Evolutionary conservation across 2,797 vertebrate genomes (phyloP).

Genomic region (Typhlichthys eigenmanni): DNA sequence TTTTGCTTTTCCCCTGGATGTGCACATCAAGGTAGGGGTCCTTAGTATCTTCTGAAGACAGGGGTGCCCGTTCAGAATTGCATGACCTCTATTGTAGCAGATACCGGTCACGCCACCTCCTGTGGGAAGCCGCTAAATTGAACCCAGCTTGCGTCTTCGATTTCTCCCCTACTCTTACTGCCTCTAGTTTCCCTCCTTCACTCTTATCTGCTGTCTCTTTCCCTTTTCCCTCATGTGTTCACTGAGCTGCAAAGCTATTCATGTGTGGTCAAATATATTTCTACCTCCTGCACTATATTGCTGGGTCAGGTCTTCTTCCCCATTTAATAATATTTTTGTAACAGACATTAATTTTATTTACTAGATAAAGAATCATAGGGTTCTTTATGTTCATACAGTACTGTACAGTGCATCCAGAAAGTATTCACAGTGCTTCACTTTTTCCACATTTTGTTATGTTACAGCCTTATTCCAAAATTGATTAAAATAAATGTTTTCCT

Average conservation of each 20-base stretch:
- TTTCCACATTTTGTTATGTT: no score
- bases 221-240: conserved; percentile 76
- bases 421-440: no score
- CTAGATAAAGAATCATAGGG: conserved; percentile 72
- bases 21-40: conserved; percentile 72
- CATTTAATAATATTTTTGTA: conserved; percentile 62
- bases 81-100: conserved; percentile 81
- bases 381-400: no score
- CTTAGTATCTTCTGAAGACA: conserved; percentile 71
- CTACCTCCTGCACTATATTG: conserved; percentile 71
- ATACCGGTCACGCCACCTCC: conserved; percentile 80
- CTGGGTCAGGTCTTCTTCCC: conserved; percentile 73
- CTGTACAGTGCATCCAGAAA: no score
- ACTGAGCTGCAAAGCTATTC: conserved; percentile 83
- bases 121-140: conserved; percentile 82
- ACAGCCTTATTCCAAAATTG: no score
- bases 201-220: conserved; percentile 71
- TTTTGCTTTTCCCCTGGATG: conserved; percentile 73
- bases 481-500: no score
- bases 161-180: conserved; percentile 69
- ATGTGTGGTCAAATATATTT: conserved; percentile 77
- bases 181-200: conserved; percentile 63
- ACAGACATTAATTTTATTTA: conserved; percentile 80
- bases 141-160: conserved; percentile 83
- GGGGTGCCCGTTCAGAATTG: conserved; percentile 78